Evolutionary conservation across 1,140 invertebrate species (phyloP), one percentile per base, ranked within the genome.

Genomic region (Papilio aristodemus): DNA sequence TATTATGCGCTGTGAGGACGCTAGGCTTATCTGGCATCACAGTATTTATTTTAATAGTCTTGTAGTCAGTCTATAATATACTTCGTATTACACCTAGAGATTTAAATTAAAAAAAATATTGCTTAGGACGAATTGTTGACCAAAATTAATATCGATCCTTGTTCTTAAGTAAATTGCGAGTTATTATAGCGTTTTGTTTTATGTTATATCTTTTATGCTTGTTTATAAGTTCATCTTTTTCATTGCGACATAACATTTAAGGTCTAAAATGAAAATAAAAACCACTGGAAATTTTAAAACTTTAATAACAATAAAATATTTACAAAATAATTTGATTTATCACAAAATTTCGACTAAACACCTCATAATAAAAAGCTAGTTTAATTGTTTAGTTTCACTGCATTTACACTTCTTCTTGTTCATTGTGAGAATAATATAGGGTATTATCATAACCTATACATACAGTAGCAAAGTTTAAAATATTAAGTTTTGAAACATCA

Each of bases 221-320:
- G n/a, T n/a, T n/a, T n/a, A n/a, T n/a, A n/a, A n/a, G n/a, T 41
- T 2, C 38, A 41, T n/a, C n/a, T n/a, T 41, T 41, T 41, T 11
- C 13, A 41, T 41, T 41, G 38, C 38, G 38, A 41, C 3, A 63
- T 36, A 70, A 64, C 68, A 68, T 69, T 64, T 71, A 41, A 71
- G 19, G 58, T 60, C 67, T 39, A 41, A 69, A 67, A 43, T 70
- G 32, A 67, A 70, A 63, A n/a, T n/a, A 70, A 63, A 68, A 58
- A 68, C 67, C 43, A 70, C 46, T 41, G 7, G 10, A 63, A 17
- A 17, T 63, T 63, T 39, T n/a, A 22, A 62, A 43, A 63, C 38
- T 63, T 41, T 63, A 63, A 14, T 63, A 63, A 41, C 17, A 41
- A 63, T 43, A 63, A 63, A n/a, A 63, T 63, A 63, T 63, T 63